A percentile compares a stretch with the other conserved stretches of the same genome.
Evolutionary conservation across 1,140 invertebrate genomes (phyloP).

Genomic region (Ostrea edulis): DNA sequence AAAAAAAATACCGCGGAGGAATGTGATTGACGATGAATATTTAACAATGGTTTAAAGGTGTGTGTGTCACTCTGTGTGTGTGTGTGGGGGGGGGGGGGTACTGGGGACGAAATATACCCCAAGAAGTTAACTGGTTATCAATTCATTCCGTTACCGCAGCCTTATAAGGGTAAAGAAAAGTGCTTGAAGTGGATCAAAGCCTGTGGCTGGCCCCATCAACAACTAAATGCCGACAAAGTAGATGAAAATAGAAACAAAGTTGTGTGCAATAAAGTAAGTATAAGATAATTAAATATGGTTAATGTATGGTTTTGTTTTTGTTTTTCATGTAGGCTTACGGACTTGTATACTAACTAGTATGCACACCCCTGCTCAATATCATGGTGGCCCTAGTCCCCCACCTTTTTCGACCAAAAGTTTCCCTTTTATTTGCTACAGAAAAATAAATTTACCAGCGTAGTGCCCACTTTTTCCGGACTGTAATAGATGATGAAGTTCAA

Average conservation of each 20-base stretch:
- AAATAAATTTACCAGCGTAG: too few species aligned
- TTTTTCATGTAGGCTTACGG: background rate
- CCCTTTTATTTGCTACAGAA: too few species aligned
- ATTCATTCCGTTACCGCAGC: conserved; percentile 60
- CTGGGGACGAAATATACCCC: background rate
- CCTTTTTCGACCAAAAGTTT: too few species aligned
- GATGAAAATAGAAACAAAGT: conserved; percentile 47
- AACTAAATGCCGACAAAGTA: conserved; percentile 53
- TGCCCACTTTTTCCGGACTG: too few species aligned
- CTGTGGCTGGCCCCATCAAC: conserved; percentile 58
- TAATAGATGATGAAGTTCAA: too few species aligned
- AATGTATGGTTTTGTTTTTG: too few species aligned
- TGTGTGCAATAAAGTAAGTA: conserved; percentile 61
- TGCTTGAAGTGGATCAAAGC: conserved; percentile 61
- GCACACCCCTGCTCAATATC: too few species aligned
- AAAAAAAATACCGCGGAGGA: background rate
- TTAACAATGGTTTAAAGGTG: background rate
- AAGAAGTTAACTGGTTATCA: conserved; percentile 23
- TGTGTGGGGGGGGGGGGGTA: background rate
- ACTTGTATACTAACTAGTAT: too few species aligned
- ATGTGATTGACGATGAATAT: background rate
- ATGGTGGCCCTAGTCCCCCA: too few species aligned
- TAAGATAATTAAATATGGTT: too few species aligned
- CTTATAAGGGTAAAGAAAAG: conserved; percentile 56
- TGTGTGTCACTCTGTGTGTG: too few species aligned